Conservation (phyloP, 2,888 invertebrate genomes). For the Campoletis raptor region DNA sequence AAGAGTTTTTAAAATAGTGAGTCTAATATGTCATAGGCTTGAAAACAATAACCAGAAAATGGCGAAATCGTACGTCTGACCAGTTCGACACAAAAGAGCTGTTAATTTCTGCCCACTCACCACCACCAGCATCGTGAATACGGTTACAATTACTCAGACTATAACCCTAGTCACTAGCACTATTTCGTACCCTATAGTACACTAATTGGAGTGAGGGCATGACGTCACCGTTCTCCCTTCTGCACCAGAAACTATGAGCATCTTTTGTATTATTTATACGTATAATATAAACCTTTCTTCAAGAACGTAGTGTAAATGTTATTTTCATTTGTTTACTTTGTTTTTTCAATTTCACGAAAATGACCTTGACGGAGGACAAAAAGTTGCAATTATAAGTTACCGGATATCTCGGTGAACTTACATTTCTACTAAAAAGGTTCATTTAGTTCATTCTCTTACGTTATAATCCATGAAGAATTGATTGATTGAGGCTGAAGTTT, state of each 20-base stretch:
- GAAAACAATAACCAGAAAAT: constrained; percentile 66
- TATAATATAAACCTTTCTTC: not conserved
- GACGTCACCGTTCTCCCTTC: constrained; percentile 1
- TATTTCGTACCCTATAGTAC: too few species aligned
- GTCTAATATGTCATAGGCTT: constrained; percentile 66
- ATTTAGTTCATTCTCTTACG: not conserved
- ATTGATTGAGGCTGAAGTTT: not conserved
- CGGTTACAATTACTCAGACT: not conserved
- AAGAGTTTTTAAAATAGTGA: not conserved
- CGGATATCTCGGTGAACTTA: not conserved
- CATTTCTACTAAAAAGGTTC: not conserved
- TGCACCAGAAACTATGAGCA: constrained; percentile 12
- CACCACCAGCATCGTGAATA: constrained; percentile 58
- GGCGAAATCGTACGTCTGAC: constrained; percentile 77
- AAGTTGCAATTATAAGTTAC: not conserved
- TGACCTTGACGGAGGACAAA: not conserved
- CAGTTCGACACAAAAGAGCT: constrained; percentile 78
- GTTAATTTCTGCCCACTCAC: constrained; percentile 82
- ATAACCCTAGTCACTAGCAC: not conserved
- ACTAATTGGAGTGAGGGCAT: not conserved
- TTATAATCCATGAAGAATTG: not conserved
- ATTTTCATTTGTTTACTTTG: not conserved
- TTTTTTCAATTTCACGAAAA: not conserved
- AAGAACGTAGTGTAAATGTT: too few species aligned
- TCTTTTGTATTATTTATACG: constrained; percentile 8